Base-by-base conservation (phyloP, 2,113 vertebrate genomes). In the Dipodomys spectabilis region DNA sequence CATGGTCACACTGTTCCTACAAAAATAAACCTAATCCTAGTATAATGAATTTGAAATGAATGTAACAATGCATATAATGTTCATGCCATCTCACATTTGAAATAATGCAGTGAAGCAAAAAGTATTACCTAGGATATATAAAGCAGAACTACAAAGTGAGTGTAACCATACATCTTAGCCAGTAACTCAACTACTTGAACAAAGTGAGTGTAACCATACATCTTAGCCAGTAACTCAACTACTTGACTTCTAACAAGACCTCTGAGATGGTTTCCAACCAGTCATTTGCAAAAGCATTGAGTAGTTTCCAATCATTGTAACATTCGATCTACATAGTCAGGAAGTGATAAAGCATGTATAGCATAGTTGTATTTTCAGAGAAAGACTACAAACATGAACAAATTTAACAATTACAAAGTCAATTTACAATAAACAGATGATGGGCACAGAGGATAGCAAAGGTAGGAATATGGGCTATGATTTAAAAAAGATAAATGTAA, bases 81-180 rank as follows among this genome's bases (percentile, higher is more conserved):
- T 68, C 39, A 35, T 30, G 79, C 53, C 44, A 90, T 78, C n/a
- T 90, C 53, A 82, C 23, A 90, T 94, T 73, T 69, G 49, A 6
- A 77, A 27, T 81, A 16, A 88, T 82, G 6, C 2, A 45, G 49
- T 92, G n/a, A 95, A 92, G 94, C 62, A 49, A 72, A 96, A 57
- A 92, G 72, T 49, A 71, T 79, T 64, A n/a, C 18, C 2, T 1
- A 23, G 6, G 5, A 13, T 72, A 80, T 53, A 45, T 89, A 77
- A 91, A 81, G 82, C 6, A 92, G 23, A 82, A 6, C 13, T 35
- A 81, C 12, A 72, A 11, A 32, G 20, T 80, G 25, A 72, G 45
- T 82, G 7, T n/a, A 77, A 45, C 8, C 15, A 64, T 2, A 67
- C 12, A 44, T 11, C 39, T 27, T 28, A 79, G 13, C 3, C 6